A percentile compares a stretch with the other conserved stretches of the same genome.
Conservation (phyloP, 2,888 invertebrate species). For the Chrysolina oricalcia region DNA sequence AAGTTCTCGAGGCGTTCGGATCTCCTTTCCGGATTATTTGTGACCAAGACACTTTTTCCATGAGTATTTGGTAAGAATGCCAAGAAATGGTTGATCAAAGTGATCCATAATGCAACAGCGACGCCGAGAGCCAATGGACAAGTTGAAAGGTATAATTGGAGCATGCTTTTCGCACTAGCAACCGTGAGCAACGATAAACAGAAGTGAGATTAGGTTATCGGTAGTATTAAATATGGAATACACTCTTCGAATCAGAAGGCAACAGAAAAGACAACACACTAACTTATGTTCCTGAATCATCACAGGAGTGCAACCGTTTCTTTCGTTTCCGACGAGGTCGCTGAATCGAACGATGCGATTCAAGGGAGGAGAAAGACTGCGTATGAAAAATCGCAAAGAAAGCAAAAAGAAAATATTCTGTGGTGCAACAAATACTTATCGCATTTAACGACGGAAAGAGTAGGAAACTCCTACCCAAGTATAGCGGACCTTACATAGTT, state of each 20-base stretch:
- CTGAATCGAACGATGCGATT: not conserved
- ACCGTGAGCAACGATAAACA: slow-evolving; percentile 40
- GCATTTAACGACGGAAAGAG: too few relatives aligned
- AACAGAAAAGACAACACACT: slow-evolving; percentile 45
- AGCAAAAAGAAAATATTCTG: slow-evolving; percentile 22
- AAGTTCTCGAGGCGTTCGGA: slow-evolving; percentile 35
- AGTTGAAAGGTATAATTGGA: slow-evolving; percentile 7
- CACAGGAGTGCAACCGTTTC: not conserved
- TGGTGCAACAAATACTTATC: too few relatives aligned
- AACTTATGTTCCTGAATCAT: slow-evolving; percentile 41
- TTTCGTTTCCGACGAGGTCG: not conserved
- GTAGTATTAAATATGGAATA: too few relatives aligned
- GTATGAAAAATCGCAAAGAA: not conserved
- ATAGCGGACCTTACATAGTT: not conserved
- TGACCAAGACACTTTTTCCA: slow-evolving; percentile 48
- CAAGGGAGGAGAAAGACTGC: not conserved
- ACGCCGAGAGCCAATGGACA: slow-evolving; percentile 61
- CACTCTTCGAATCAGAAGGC: too few relatives aligned
- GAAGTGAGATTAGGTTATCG: too few relatives aligned
- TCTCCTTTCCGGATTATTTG: slow-evolving; percentile 45
- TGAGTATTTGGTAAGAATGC: slow-evolving; percentile 45
- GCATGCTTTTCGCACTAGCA: slow-evolving; percentile 44
- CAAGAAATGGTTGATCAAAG: slow-evolving; percentile 43
- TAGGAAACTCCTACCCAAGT: slow-evolving; percentile 14
- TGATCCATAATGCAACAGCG: slow-evolving; percentile 49